Conservation (phyloP, 2,888 invertebrate species). For the Julus scanicus region DNA sequence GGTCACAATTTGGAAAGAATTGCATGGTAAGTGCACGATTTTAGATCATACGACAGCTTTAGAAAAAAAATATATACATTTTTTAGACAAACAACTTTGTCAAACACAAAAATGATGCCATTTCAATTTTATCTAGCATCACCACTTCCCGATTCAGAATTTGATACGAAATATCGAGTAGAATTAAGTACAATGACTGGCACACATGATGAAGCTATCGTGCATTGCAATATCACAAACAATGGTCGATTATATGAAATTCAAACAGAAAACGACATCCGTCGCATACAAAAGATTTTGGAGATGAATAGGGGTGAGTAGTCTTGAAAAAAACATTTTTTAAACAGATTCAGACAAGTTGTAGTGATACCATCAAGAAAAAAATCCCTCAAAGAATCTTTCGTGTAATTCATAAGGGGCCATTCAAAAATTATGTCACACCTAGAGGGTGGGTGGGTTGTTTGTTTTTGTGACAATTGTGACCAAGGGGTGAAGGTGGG, state of each 20-base stretch:
- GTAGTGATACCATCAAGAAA: too few relatives aligned
- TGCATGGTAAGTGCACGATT: not conserved
- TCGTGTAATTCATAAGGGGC: too few relatives aligned
- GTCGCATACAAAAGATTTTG: not conserved
- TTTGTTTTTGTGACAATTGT: too few relatives aligned
- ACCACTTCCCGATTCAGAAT: not conserved
- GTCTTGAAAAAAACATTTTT: not conserved
- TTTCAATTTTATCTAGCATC: not conserved
- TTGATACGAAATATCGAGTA: not conserved
- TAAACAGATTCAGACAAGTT: not conserved
- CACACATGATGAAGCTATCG: not conserved
- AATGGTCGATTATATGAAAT: not conserved
- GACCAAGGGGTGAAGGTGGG: too few relatives aligned
- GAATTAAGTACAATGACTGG: not conserved
- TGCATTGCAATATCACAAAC: not conserved
- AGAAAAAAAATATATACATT: too few relatives aligned
- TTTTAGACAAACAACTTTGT: too few relatives aligned
- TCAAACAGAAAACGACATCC: not conserved
- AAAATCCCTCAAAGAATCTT: too few relatives aligned
- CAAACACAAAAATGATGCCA: not conserved
- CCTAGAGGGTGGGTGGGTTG: too few relatives aligned
- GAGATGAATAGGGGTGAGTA: not conserved
- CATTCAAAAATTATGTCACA: too few relatives aligned
- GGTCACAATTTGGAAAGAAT: not conserved
- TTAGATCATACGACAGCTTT: too few relatives aligned